phyloP scores from a whole-genome alignment of 2,888 invertebrate species.

The Syritta pipiens region DNA sequence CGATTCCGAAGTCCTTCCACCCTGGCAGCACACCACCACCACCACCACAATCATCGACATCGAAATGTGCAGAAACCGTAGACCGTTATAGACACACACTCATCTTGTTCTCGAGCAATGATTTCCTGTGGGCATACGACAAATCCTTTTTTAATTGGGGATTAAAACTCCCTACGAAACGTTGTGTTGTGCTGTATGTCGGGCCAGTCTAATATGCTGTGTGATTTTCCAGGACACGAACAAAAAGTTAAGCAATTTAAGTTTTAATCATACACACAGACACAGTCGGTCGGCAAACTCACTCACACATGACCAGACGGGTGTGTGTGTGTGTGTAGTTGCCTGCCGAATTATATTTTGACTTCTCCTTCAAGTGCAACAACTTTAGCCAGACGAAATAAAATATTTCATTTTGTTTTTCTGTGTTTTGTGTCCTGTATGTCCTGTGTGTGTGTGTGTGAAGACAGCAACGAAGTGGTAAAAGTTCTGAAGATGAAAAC shows the following conservation, averaged over 20 bases:
- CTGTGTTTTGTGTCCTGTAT: slow-evolving; percentile 20
- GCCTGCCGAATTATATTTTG: slow-evolving; percentile 35
- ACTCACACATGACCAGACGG: background rate
- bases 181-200: too few species aligned
- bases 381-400: slow-evolving; percentile 34
- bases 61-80: too few species aligned
- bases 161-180: slow-evolving; percentile 62
- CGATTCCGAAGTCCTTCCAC: too few species aligned
- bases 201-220: slow-evolving; percentile 61
- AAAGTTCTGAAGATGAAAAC: too few species aligned
- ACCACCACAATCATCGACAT: too few species aligned
- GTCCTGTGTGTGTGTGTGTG: too few species aligned
- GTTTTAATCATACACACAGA: slow-evolving; percentile 49
- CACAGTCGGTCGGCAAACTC: too few species aligned
- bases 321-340: background rate
- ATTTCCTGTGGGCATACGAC: slow-evolving; percentile 66
- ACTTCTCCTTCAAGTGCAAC: slow-evolving; percentile 47
- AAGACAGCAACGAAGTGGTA: too few species aligned
- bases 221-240: slow-evolving; percentile 53
- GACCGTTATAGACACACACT: background rate
- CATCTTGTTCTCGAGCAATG: slow-evolving; percentile 35
- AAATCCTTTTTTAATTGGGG: slow-evolving; percentile 68
- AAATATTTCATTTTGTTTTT: slow-evolving; percentile 46
- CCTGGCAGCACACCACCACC: too few species aligned
- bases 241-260: slow-evolving; percentile 65